phyloP scores from a whole-genome alignment of 2,797 vertebrate genomes.

The Typhlichthys eigenmanni region DNA sequence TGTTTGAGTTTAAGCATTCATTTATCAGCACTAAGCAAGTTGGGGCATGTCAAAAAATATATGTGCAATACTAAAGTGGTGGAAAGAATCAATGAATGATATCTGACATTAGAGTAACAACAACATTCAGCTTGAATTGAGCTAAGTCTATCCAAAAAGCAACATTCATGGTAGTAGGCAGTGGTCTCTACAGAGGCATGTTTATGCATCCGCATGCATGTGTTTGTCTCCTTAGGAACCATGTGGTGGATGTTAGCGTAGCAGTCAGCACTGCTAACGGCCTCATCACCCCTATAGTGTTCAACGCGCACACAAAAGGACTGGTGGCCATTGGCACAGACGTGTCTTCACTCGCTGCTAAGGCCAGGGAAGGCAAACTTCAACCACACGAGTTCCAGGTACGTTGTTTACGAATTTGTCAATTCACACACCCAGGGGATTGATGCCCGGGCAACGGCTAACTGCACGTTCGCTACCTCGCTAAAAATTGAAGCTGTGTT shows the following conservation, averaged over 20 bases:
- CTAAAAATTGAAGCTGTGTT: neutral
- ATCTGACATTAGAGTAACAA: conserved; percentile 83
- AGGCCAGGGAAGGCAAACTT: conserved; percentile 92
- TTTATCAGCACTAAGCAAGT: too few species aligned
- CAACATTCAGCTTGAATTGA: neutral
- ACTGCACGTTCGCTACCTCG: too few species aligned
- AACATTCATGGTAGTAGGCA: too few species aligned
- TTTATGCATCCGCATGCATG: neutral
- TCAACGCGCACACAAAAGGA: conserved; percentile 94
- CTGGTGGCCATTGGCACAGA: conserved; percentile 87
- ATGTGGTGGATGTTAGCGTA: conserved; percentile 92
- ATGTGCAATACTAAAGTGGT: too few species aligned
- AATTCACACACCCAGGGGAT: too few species aligned
- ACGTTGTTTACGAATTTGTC: conserved; percentile 1
- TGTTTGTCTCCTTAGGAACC: conserved; percentile 82
- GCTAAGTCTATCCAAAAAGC: too few species aligned
- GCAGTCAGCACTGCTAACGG: conserved; percentile 93
- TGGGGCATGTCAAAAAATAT: too few species aligned
- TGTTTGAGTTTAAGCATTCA: too few species aligned
- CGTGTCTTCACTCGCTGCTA: conserved; percentile 84
- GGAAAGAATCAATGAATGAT: conserved; percentile 91
- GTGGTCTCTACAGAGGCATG: neutral
- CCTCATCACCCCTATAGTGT: conserved; percentile 97
- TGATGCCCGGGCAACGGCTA: too few species aligned
- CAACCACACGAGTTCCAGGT: conserved; percentile 98